Evolutionary conservation across 1,140 invertebrate genomes (phyloP).

Genomic region (Lucilia cuprina): DNA sequence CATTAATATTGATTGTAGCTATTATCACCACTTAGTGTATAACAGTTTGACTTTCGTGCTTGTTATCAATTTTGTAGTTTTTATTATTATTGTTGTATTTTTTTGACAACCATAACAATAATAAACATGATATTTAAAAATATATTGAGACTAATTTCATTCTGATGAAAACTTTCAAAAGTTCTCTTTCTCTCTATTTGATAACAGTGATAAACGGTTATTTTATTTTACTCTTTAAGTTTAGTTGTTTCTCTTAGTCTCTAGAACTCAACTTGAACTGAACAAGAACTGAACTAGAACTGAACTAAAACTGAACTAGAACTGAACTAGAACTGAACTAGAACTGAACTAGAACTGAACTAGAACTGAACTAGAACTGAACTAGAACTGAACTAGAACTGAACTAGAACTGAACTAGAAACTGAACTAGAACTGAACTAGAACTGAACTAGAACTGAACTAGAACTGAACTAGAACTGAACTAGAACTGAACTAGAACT

Average conservation of each 20-base stretch:
- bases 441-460: no score
- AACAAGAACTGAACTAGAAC: no score
- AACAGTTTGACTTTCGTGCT: not conserved
- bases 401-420: no score
- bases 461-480: no score
- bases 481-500: no score
- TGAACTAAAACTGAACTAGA: no score
- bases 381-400: no score
- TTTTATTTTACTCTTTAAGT: not conserved
- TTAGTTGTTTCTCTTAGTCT: not conserved
- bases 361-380: no score
- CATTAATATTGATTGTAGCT: not conserved
- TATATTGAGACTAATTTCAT: not conserved
- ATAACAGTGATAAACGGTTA: not conserved
- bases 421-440: no score
- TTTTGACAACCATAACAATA: not conserved
- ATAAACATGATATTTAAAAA: not conserved
- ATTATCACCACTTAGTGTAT: slow-evolving; percentile 2
- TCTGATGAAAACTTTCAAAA: not conserved
- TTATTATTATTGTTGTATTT: not conserved
- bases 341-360: no score
- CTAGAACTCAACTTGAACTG: no score
- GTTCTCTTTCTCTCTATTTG: not conserved
- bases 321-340: no score
- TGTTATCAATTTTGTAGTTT: not conserved